Base-by-base conservation (phyloP, 2,888 invertebrate genomes). In the Julus scanicus region DNA sequence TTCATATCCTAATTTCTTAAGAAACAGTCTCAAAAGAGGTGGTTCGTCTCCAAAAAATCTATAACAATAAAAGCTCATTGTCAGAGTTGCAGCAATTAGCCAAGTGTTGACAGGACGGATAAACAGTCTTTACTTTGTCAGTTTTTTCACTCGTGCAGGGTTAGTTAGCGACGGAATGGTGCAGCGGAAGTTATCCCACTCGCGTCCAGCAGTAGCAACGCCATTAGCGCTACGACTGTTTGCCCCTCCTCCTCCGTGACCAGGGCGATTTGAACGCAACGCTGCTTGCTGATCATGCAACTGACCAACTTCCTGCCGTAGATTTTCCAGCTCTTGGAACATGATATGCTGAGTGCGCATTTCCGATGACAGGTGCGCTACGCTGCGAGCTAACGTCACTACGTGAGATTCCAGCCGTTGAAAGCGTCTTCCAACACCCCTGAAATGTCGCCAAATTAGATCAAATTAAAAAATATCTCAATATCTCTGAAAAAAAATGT, bases 1-100 rank as follows among this genome's bases (percentile, higher is more conserved):
- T 95, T 97, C 97, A 93, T 97, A 98, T 91, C 97, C 97, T 90
- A 98, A 94, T 93, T 96, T 97, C 93, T 96, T 96, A 88, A 98
- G 94, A 93, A 97, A 98, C 89, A 97, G 94, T 92, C 97, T 94
- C 93, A 97, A 95, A 90, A 97, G 94, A 13, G 97, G 97, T 49
- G 97, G 97, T 92, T 98, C 97, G 92, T 97, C 96, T 44, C 97
- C 98, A 93, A 98, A 98, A 94, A 98, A 97, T 90, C 92, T 89
- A 84, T 80, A 87, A 40, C 71, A 87, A 15, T 11, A 87, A 39
- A 80, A 71, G n/a, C 4, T 4, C 13, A 37, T 84, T 29, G n/a
- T 57, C 5, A 37, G 29, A 37, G 1, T 40, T 84, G 37, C 29
- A 84, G 20, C 37, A n/a, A 44, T 13, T 2, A 40, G 17, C 17